phyloP scores from a whole-genome alignment of 2,888 invertebrate genomes.

The Cephalotes varians region DNA sequence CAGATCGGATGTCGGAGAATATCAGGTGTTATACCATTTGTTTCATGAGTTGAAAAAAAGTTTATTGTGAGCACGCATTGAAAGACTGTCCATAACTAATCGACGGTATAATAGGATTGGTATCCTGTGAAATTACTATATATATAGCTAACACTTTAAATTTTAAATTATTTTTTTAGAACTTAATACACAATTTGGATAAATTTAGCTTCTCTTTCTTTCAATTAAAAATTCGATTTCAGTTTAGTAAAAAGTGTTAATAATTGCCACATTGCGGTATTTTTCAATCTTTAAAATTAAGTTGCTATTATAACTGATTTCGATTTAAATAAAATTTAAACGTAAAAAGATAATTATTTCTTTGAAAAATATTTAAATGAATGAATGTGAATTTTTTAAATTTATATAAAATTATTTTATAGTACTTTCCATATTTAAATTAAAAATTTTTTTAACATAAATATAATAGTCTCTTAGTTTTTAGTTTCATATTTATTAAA shows the following conservation, averaged over 20 bases:
- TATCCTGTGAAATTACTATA: slow-evolving; percentile 12
- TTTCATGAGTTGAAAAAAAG: slow-evolving; percentile 38
- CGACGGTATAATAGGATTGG: neutral
- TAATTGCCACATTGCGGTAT: neutral
- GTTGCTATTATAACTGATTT: neutral
- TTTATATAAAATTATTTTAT: neutral
- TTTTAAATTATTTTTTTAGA: neutral
- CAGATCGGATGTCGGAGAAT: slow-evolving; percentile 28
- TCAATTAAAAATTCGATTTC: neutral
- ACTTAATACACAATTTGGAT: slow-evolving; percentile 9
- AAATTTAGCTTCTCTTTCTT: neutral
- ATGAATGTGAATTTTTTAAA: neutral
- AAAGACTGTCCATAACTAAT: slow-evolving; percentile 14
- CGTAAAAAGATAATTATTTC: neutral
- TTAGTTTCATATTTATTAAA: neutral
- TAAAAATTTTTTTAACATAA: neutral
- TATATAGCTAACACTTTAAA: neutral
- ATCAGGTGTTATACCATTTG: slow-evolving; percentile 48
- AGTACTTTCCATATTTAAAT: neutral
- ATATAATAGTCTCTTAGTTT: neutral
- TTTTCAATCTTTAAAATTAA: neutral
- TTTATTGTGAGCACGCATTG: slow-evolving; percentile 34
- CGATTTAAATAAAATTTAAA: neutral
- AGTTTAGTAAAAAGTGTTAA: neutral
- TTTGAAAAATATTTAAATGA: neutral